Conservation (phyloP, 2,797 vertebrate genomes). For the Tauraco hartlaubi region DNA sequence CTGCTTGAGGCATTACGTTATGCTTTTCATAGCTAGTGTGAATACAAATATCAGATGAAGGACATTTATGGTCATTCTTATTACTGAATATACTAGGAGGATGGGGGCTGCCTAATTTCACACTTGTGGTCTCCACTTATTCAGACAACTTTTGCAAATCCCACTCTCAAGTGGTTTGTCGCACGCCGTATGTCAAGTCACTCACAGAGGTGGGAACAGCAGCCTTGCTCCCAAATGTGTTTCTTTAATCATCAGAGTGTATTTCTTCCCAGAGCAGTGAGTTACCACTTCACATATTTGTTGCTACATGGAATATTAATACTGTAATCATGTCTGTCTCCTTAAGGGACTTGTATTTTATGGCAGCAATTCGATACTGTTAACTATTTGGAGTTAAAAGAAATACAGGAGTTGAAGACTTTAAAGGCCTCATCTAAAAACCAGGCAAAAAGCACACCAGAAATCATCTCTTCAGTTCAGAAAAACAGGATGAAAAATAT, state of each 20-base stretch:
- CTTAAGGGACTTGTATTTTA: conserved; percentile 41
- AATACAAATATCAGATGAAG: conserved; percentile 43
- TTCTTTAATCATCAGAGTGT: conserved; percentile 28
- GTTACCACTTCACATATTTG: conserved; percentile 44
- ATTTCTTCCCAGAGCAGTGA: conserved; percentile 42
- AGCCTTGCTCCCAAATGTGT: conserved; percentile 6
- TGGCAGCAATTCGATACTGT: conserved; percentile 35
- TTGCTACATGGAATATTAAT: conserved; percentile 63
- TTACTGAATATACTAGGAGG: background rate
- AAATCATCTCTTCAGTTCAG: background rate
- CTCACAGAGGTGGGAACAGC: background rate
- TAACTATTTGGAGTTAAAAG: conserved; percentile 19
- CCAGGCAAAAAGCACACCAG: background rate
- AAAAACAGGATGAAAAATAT: background rate
- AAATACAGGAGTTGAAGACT: background rate
- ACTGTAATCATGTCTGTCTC: conserved; percentile 56
- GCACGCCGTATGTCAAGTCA: background rate
- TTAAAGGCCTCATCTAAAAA: conserved; percentile 13
- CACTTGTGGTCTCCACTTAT: background rate
- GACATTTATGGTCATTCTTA: conserved; percentile 18
- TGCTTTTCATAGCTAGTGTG: background rate
- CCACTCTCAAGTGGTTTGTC: background rate
- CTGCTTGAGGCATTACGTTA: background rate
- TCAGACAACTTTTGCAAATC: background rate
- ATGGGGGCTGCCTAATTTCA: background rate